A percentile compares a stretch with the other conserved stretches of the same genome.
Evolutionary conservation across 1,140 invertebrate species (phyloP).

Genomic region (Sesamia nonagrioides): DNA sequence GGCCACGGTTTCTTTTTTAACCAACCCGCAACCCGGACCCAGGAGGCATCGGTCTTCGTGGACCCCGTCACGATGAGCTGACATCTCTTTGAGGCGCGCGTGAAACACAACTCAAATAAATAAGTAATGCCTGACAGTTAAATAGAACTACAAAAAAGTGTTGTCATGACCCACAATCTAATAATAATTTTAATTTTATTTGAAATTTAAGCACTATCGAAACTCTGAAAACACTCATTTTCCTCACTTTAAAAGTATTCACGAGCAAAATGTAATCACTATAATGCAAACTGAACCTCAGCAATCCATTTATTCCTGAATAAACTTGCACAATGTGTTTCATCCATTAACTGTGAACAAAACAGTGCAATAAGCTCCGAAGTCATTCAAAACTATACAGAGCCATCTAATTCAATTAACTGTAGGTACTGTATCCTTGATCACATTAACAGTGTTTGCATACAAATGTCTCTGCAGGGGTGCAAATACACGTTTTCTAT

Average conservation of each 20-base stretch:
- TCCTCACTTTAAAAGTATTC: neutral
- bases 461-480: conserved; percentile 60
- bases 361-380: neutral
- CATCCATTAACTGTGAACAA: neutral
- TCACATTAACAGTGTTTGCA: conserved; percentile 67
- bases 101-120: too few relatives aligned
- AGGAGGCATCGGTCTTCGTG: too few relatives aligned
- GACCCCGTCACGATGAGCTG: too few relatives aligned
- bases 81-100: too few relatives aligned
- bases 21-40: too few relatives aligned
- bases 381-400: neutral
- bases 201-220: neutral
- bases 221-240: neutral
- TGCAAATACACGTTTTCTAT: conserved; percentile 70
- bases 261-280: neutral
- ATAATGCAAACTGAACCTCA: neutral
- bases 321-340: neutral
- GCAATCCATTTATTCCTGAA: neutral
- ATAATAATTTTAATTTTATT: too few relatives aligned
- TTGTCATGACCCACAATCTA: too few relatives aligned
- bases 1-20: too few relatives aligned
- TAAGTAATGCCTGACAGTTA: too few relatives aligned
- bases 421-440: conserved; percentile 53
- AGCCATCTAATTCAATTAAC: conserved; percentile 64
- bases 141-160: too few relatives aligned